A percentile compares a stretch with the other conserved stretches of the same genome.
Evolutionary conservation across 2,888 invertebrate species (phyloP).

Genomic region (Thymelicus acteon): DNA sequence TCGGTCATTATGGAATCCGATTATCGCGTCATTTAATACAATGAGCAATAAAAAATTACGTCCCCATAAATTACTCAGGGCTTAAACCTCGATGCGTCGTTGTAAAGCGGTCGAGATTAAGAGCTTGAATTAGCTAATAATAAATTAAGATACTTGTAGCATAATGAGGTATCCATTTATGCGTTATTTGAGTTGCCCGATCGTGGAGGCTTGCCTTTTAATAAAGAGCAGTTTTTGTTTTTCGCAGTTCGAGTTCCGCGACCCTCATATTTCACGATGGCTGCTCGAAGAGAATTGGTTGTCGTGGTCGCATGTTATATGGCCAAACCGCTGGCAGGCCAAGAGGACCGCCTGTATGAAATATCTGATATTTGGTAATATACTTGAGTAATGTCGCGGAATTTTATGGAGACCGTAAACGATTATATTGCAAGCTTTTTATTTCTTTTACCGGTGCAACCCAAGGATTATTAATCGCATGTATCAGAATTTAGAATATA

Average conservation of each 20-base stretch:
- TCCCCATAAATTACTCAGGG: constrained; percentile 67
- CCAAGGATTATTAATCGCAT: constrained; percentile 14
- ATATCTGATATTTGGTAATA: constrained; percentile 35
- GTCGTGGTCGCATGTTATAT: constrained; percentile 55
- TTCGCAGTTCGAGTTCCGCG: constrained; percentile 51
- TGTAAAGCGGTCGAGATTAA: constrained; percentile 56
- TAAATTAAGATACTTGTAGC: constrained; percentile 44
- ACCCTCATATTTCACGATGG: constrained; percentile 75
- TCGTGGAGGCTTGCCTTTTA: constrained; percentile 55
- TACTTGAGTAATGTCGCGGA: constrained; percentile 32
- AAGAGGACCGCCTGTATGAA: constrained; percentile 42
- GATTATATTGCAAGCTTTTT: constrained; percentile 15
- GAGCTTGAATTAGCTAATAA: constrained; percentile 66
- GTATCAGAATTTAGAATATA: not conserved
- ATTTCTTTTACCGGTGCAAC: constrained; percentile 6
- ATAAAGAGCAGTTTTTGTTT: constrained; percentile 63
- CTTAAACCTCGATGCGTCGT: constrained; percentile 52
- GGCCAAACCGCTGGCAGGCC: constrained; percentile 47
- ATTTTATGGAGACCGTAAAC: constrained; percentile 35
- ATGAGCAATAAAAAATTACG: constrained; percentile 63
- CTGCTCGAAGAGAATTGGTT: constrained; percentile 64
- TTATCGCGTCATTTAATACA: constrained; percentile 61
- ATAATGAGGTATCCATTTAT: constrained; percentile 28
- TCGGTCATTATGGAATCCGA: constrained; percentile 58
- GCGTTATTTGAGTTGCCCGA: constrained; percentile 54